phyloP scores from a whole-genome alignment of 1,140 invertebrate species.

The Dinothrombium tinctorium region DNA sequence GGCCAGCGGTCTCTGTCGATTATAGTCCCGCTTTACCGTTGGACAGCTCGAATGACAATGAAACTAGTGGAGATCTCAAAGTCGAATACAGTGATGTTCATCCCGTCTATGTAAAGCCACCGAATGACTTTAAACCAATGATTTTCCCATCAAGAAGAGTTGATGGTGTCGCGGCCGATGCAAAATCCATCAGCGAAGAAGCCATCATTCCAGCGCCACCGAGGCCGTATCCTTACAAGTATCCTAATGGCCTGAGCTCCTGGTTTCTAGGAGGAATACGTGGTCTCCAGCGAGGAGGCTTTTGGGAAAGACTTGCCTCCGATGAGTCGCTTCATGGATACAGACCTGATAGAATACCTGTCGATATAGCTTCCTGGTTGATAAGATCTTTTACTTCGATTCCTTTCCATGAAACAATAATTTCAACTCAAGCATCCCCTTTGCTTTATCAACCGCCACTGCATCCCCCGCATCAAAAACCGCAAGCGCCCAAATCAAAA shows the following conservation, averaged over 20 bases:
- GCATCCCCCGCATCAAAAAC: neutral
- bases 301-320: neutral
- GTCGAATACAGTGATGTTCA: slow-evolving; percentile 3
- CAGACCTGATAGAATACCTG: neutral
- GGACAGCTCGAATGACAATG: neutral
- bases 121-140: slow-evolving; percentile 11
- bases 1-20: slow-evolving; percentile 5
- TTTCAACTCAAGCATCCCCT: neutral
- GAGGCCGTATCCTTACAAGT: neutral
- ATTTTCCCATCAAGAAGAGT: slow-evolving; percentile 7
- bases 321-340: neutral
- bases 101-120: slow-evolving; percentile 12
- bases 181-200: neutral
- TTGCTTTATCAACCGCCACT: neutral
- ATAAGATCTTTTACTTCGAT: too few relatives aligned
- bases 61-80: neutral
- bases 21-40: neutral
- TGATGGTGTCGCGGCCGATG: neutral
- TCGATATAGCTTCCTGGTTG: neutral
- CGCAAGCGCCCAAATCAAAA: neutral
- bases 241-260: neutral
- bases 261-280: neutral
- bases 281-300: neutral
- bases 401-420: neutral
- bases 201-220: neutral